Base-by-base conservation (phyloP, 2,113 vertebrate species). In the Oryzias melastigma region DNA sequence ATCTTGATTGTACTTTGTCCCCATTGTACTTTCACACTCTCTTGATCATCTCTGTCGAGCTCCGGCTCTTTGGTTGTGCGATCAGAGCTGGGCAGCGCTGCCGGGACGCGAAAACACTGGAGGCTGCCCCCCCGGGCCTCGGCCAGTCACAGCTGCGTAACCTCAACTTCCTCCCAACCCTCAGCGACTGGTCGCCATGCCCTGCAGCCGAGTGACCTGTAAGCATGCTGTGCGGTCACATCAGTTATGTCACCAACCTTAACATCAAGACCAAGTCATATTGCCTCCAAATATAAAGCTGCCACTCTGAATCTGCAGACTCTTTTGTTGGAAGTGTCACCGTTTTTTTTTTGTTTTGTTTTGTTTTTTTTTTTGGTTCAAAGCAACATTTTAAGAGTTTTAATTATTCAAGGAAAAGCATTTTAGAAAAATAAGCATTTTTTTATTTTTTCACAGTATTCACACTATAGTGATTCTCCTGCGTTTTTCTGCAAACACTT, bases 81-180 rank as follows among this genome's bases (percentile, higher is more conserved):
- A 75, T 73, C 61, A 73, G 68, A 70, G 73, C 68, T 47, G 29
- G 13, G 52, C 27, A 8, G 57, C 58, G 0, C 60, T 40, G 52
- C 45, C 16, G 56, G 68, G 67, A 75, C 18, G 75, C 58, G 55
- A 79, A 52, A 35, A 62, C 51, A 70, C 19, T 3, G 27, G 47
- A 51, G 68, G 55, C 52, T 12, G 54, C 13, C 68, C 27, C 27
- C 27, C 29, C 0, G 66, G 68, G 79, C 77, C 55, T 4, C 44
- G 6, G 71, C 75, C 83, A 60, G 77, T 86, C 85, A 85, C 68
- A 78, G 80, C 70, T 76, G 73, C n/a, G 79, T 74, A 84, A 76
- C 78, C 73, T 86, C 71, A 68, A 46, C 76, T 49, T 19, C 66
- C 49, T 75, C 27, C 61, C 73, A 77, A 77, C 58, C 71, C 52